Conservation (phyloP, 2,797 vertebrate species). For the Aotus griseimembra region DNA sequence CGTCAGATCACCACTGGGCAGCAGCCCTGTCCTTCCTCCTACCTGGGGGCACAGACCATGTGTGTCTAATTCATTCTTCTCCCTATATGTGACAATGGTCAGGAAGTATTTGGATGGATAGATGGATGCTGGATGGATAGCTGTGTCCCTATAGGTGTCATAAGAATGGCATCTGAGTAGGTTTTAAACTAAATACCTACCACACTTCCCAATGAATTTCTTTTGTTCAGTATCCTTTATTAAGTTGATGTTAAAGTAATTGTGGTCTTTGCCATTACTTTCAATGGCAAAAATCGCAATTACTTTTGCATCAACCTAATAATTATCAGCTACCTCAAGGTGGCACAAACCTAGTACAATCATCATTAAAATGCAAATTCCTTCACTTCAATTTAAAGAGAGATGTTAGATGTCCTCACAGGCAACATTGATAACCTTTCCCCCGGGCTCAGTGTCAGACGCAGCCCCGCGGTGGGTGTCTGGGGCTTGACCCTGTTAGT, state of each 20-base stretch:
- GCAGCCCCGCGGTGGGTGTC: accelerated
- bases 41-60: accelerated
- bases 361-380: background rate
- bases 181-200: background rate
- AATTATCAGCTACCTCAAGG: background rate
- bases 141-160: background rate
- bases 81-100: background rate
- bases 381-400: background rate
- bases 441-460: background rate
- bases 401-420: background rate
- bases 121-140: background rate
- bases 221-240: background rate
- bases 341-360: background rate
- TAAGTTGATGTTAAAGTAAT: background rate
- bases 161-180: background rate
- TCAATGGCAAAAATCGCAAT: background rate
- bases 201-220: background rate
- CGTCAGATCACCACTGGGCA: background rate
- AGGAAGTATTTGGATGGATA: background rate
- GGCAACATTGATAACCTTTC: background rate
- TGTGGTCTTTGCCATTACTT: background rate
- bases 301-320: background rate
- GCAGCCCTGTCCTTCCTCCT: background rate
- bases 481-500: background rate
- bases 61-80: background rate